Conservation (phyloP, 2,888 invertebrate species). For the Phyto melanocephala region DNA sequence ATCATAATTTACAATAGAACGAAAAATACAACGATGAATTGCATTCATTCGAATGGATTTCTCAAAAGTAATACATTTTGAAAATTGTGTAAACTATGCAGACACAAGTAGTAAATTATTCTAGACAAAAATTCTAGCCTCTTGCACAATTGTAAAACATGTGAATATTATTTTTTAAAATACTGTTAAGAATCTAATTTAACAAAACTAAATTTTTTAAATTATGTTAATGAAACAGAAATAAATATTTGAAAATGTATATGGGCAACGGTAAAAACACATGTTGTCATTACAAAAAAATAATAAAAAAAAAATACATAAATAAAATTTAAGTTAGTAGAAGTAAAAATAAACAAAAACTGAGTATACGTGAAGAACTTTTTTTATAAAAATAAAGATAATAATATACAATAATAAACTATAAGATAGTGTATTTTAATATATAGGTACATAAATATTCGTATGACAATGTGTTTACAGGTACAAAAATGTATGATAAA, state of each 20-base stretch:
- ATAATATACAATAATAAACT: background rate
- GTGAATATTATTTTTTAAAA: background rate
- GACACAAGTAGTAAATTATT: background rate
- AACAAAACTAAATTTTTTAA: background rate
- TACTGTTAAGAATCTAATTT: background rate
- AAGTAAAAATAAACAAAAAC: background rate
- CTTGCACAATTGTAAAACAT: background rate
- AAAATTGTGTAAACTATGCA: no score
- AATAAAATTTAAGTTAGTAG: conserved; percentile 1
- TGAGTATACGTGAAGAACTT: background rate
- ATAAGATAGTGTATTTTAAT: background rate
- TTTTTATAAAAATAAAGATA: background rate
- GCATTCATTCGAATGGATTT: no score
- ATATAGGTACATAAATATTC: background rate
- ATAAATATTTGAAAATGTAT: background rate
- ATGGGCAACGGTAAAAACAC: background rate
- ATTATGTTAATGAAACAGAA: background rate
- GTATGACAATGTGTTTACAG: background rate
- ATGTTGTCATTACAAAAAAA: conserved; percentile 3
- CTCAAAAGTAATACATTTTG: no score
- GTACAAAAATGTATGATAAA: background rate
- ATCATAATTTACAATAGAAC: no score
- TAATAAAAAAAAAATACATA: background rate
- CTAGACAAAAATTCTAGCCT: background rate
- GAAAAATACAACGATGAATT: no score